phyloP scores from a whole-genome alignment of 1,140 invertebrate species.

The Planococcus citri region DNA sequence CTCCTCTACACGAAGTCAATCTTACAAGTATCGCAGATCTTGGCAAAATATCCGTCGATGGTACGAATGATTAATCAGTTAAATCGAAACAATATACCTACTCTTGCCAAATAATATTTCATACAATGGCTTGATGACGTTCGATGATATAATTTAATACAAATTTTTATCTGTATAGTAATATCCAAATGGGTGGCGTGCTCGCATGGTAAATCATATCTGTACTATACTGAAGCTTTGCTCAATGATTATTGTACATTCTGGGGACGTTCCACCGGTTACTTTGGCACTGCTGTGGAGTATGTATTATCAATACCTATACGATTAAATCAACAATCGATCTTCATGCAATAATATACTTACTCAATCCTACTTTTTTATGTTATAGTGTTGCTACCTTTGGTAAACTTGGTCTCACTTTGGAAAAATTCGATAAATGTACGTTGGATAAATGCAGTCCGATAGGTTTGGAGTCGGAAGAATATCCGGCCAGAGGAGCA shows the following conservation, averaged over 20 bases:
- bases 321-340: too few species aligned
- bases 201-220: constrained; percentile 54
- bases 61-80: constrained; percentile 24
- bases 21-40: constrained; percentile 27
- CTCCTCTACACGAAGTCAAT: constrained; percentile 23
- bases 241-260: constrained; percentile 34
- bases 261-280: constrained; percentile 24
- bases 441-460: constrained; percentile 24
- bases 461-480: constrained; percentile 24
- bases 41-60: constrained; percentile 27
- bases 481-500: constrained; percentile 25
- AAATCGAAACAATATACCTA: too few species aligned
- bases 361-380: not conserved
- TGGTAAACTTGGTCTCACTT: constrained; percentile 18
- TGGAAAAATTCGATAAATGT: constrained; percentile 23
- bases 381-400: constrained; percentile 23
- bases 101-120: too few species aligned
- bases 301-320: constrained; percentile 3
- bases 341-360: too few species aligned
- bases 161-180: too few species aligned
- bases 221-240: constrained; percentile 56
- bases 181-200: constrained; percentile 42
- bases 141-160: too few species aligned
- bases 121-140: too few species aligned
- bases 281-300: constrained; percentile 24